These are phyloP conservation scores for Stenurella melanura DNA, from an alignment of 2,888 invertebrate species.

Conservation along the genomic window DNA sequence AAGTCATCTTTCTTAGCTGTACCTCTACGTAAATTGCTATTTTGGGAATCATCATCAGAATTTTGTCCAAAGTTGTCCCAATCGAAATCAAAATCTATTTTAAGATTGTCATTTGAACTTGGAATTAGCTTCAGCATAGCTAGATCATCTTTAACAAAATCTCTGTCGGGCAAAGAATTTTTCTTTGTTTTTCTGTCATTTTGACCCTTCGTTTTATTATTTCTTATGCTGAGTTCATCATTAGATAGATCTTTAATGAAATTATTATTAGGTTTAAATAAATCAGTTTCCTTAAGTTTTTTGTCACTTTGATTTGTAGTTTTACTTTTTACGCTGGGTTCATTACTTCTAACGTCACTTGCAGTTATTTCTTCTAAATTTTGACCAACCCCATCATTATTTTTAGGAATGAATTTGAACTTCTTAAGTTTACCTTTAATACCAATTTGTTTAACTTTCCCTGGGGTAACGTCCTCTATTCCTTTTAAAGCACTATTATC, in stretches of 20 bases:
- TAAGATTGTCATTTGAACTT: constrained; percentile 62
- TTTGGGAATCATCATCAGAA: background rate
- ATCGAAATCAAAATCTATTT: constrained; percentile 70
- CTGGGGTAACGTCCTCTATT: background rate
- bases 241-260: background rate
- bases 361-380: background rate
- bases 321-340: background rate
- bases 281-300: constrained; percentile 11
- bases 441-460: constrained; percentile 50
- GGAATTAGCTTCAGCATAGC: constrained; percentile 60
- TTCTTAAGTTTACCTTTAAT: constrained; percentile 53
- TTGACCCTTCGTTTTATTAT: constrained; percentile 12
- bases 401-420: constrained; percentile 35
- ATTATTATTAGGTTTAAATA: background rate
- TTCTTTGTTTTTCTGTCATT: constrained; percentile 39
- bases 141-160: constrained; percentile 54
- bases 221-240: background rate
- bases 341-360: background rate
- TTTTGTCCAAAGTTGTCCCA: background rate
- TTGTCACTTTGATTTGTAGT: background rate
- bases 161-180: constrained; percentile 51
- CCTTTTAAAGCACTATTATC: background rate
- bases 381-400: constrained; percentile 9
- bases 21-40: background rate
- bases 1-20: background rate